Evolutionary conservation across 2,888 invertebrate genomes (phyloP), one percentile per base, ranked within the genome.

Genomic region (Aspidiotus rigidus): DNA sequence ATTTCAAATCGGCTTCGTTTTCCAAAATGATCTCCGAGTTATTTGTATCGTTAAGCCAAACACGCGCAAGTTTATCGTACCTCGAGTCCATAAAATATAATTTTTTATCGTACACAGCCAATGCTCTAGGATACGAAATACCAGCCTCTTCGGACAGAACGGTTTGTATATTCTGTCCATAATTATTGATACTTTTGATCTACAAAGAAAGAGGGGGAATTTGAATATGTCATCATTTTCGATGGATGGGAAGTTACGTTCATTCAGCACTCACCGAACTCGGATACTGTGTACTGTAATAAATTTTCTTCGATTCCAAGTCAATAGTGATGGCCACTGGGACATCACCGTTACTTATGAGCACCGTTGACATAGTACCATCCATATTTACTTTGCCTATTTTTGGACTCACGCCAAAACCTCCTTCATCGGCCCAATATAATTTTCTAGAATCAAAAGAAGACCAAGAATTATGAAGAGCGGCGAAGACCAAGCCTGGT

Each of bases 351-450:
- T 85, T 81, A 66, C 87, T 86, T 13, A 72, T 62, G 0, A 97
- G 78, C 6, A 93, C 83, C 0, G 85, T 78, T 0, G 94, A 82
- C 74, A 88, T 86, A 13, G 85, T 83, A 0, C 99, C 98, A 77
- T 96, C 95, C 93, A 99, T 93, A 76, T 93, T 90, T 0, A 92
- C 93, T 74, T 87, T 88, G 0, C 86, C 91, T 42, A 98, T 87
- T 79, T 97, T 97, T 0, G 88, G 83, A 0, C 92, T 90, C 0
- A 94, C 90, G 2, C 92, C 93, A 71, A 82, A 87, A 9, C 93
- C 94, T 10, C 98, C 98, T 73, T 92, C 90, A 76, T 99, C 99
- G 10, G 95, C 84, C 98, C 98, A 99, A 80, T 93, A 99, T 41
- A 96, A 79, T 80, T 89, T 88, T 42, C 86, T 86, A 77, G 3